phyloP scores from a whole-genome alignment of 2,797 vertebrate genomes.

The Sebastes hubbsi region DNA sequence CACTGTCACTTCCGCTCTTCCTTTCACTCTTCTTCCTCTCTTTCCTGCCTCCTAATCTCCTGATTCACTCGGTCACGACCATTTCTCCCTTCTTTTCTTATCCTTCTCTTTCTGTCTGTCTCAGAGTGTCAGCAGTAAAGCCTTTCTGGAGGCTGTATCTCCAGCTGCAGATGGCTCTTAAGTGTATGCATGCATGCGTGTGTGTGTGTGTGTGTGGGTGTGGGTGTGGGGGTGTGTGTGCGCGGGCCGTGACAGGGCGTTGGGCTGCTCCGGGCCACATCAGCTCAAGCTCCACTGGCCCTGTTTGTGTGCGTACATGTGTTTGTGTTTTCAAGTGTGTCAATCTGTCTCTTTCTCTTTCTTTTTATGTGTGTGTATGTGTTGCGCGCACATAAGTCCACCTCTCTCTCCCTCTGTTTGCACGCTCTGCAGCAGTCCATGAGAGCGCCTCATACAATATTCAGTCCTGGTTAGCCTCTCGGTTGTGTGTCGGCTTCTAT shows the following conservation, averaged over 20 bases:
- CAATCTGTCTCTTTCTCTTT: slow-evolving; percentile 45
- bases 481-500: slow-evolving; percentile 47
- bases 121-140: slow-evolving; percentile 70
- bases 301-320: slow-evolving; percentile 72
- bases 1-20: slow-evolving; percentile 22
- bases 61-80: slow-evolving; percentile 42
- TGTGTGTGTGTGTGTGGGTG: slow-evolving; percentile 12
- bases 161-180: slow-evolving; percentile 81
- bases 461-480: slow-evolving; percentile 73
- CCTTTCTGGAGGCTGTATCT: slow-evolving; percentile 77
- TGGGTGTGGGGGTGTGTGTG: slow-evolving; percentile 1
- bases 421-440: slow-evolving; percentile 68
- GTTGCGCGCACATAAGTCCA: slow-evolving; percentile 22
- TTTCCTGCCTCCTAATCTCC: slow-evolving; percentile 33
- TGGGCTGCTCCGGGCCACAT: slow-evolving; percentile 80
- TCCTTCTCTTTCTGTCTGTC: slow-evolving; percentile 46
- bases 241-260: slow-evolving; percentile 55
- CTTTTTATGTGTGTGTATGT: slow-evolving; percentile 14
- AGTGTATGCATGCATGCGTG: slow-evolving; percentile 39
- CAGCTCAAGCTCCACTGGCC: slow-evolving; percentile 80
- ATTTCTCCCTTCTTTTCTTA: slow-evolving; percentile 26
- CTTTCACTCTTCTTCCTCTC: neutral
- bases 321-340: slow-evolving; percentile 72
- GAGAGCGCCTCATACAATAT: slow-evolving; percentile 85
- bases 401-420: slow-evolving; percentile 43